phyloP scores from a whole-genome alignment of 2,888 invertebrate genomes.

The Orthosia incerta region DNA sequence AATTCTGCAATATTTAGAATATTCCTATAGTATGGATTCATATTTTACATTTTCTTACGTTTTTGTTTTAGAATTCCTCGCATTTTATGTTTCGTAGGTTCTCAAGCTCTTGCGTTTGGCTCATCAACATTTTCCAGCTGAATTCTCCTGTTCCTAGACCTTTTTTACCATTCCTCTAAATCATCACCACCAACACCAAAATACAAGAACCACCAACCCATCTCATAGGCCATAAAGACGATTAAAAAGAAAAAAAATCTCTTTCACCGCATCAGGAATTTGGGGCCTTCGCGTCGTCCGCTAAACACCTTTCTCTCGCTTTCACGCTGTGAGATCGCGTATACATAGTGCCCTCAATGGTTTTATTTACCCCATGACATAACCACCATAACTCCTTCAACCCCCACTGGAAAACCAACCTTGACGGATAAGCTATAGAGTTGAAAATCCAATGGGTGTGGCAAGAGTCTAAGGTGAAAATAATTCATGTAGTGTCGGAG shows the following conservation, averaged over 20 bases:
- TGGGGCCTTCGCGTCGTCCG: constrained; percentile 75
- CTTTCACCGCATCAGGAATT: constrained; percentile 85
- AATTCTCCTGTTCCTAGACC: neutral
- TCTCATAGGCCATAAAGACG: constrained; percentile 40
- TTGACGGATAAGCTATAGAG: constrained; percentile 10
- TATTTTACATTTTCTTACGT: no score
- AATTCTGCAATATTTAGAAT: no score
- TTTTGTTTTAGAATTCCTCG: no score
- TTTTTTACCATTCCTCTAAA: neutral
- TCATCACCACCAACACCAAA: constrained; percentile 27
- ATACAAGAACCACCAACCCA: constrained; percentile 57
- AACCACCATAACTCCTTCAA: constrained; percentile 59
- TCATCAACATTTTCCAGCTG: neutral
- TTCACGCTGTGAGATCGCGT: constrained; percentile 80
- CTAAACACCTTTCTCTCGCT: constrained; percentile 85
- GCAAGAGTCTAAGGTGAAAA: constrained; percentile 10
- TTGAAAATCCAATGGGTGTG: constrained; percentile 18
- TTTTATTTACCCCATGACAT: constrained; percentile 38
- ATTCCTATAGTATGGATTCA: no score
- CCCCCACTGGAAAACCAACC: constrained; percentile 34
- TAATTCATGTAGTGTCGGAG: constrained; percentile 36
- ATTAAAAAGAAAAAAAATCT: constrained; percentile 75
- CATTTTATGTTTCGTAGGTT: no score
- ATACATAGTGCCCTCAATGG: constrained; percentile 82
- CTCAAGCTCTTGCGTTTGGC: no score